Percentiles rank a stretch among this genome's conserved stretches.
Conservation (phyloP, 1,140 invertebrate genomes). For the Orius insidiosus region DNA sequence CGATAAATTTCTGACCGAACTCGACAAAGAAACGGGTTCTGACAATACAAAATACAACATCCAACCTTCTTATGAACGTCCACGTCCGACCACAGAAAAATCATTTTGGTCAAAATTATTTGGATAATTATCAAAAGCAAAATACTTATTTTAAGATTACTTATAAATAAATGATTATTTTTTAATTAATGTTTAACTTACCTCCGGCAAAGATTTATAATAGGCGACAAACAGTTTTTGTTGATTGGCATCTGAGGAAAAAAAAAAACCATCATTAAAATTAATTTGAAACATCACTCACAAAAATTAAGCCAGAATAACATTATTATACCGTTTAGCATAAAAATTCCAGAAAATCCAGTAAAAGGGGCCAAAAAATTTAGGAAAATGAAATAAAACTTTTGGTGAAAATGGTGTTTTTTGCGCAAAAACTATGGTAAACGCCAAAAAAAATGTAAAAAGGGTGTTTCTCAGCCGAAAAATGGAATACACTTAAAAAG, state of each 20-base stretch:
- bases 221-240: slow-evolving; percentile 39
- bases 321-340: too few species aligned
- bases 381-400: too few species aligned
- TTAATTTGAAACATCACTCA: too few species aligned
- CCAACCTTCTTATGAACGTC: background rate
- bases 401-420: too few species aligned
- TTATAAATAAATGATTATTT: background rate
- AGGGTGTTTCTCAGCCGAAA: too few species aligned
- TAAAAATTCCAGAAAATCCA: too few species aligned
- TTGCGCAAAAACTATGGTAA: too few species aligned
- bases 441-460: too few species aligned
- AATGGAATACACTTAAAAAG: too few species aligned
- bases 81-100: background rate
- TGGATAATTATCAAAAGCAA: background rate
- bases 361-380: too few species aligned
- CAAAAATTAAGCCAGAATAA: too few species aligned
- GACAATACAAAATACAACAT: background rate
- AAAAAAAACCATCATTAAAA: background rate
- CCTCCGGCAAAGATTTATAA: slow-evolving; percentile 37
- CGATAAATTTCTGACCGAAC: background rate
- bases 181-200: slow-evolving; percentile 24
- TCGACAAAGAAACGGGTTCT: background rate
- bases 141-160: background rate
- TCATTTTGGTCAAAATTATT: background rate
- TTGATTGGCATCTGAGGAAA: slow-evolving; percentile 33